Percentiles rank a stretch among this genome's conserved stretches.
Conservation (phyloP, 2,113 vertebrate genomes). For the Anolis sagrei region DNA sequence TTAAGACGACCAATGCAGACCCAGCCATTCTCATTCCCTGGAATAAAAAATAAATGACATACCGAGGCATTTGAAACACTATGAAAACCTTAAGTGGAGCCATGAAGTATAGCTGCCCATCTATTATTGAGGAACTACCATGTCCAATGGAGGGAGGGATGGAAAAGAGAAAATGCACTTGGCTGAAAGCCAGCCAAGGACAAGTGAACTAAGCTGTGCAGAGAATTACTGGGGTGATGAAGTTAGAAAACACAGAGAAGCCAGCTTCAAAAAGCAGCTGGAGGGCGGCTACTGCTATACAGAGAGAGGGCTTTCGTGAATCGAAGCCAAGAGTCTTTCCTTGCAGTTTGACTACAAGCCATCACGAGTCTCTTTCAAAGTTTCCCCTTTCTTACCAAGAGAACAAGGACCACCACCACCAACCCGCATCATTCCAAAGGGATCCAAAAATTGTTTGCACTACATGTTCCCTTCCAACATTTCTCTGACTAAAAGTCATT, state of each 20-base stretch:
- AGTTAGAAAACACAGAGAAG: neutral
- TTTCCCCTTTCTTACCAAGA: neutral
- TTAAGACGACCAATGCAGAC: conserved; percentile 48
- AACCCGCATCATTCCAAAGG: neutral
- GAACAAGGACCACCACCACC: too few species aligned
- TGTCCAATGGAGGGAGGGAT: conserved; percentile 38
- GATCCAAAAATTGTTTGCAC: neutral
- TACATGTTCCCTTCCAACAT: neutral
- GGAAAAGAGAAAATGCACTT: conserved; percentile 17
- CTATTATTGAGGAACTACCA: conserved; percentile 55
- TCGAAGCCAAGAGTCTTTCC: conserved; percentile 15
- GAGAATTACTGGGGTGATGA: conserved; percentile 26
- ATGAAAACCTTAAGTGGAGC: conserved; percentile 50
- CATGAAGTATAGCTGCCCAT: conserved; percentile 50
- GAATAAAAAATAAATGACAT: conserved; percentile 54
- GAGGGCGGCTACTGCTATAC: neutral
- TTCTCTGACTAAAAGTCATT: neutral
- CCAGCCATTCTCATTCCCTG: conserved; percentile 29
- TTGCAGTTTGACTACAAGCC: neutral
- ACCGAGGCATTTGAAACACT: conserved; percentile 48
- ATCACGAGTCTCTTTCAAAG: neutral
- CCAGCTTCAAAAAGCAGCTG: conserved; percentile 7
- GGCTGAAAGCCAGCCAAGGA: conserved; percentile 41
- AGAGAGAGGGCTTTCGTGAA: neutral
- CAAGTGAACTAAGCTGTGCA: conserved; percentile 18